Evolutionary conservation across 2,888 invertebrate species (phyloP).

Genomic region (Papilio protenor): DNA sequence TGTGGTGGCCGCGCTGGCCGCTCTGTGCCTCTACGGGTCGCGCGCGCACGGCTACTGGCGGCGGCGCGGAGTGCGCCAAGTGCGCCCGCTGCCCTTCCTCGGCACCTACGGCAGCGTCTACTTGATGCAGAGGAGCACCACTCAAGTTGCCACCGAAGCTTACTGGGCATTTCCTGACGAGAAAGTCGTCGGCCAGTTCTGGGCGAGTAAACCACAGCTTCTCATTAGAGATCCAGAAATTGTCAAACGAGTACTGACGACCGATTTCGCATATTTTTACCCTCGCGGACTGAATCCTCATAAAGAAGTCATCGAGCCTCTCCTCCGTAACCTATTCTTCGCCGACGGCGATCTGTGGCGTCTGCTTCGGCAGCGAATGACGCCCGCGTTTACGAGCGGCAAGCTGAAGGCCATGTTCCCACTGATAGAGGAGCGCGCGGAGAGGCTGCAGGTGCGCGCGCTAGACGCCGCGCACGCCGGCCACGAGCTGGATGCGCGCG

Average conservation of each 20-base stretch:
- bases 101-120: constrained; percentile 44
- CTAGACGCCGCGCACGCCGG: background rate
- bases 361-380: constrained; percentile 67
- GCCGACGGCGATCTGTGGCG: constrained; percentile 72
- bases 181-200: constrained; percentile 57
- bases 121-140: constrained; percentile 43
- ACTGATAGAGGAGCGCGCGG: constrained; percentile 60
- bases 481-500: constrained; percentile 47
- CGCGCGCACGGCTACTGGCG: constrained; percentile 46
- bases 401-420: constrained; percentile 72
- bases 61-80: constrained; percentile 45
- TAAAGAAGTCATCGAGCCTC: constrained; percentile 59
- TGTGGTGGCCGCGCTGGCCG: background rate
- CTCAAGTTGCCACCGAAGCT: constrained; percentile 43
- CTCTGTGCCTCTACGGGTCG: constrained; percentile 1
- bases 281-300: constrained; percentile 59
- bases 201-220: constrained; percentile 26
- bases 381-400: constrained; percentile 68
- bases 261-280: constrained; percentile 61
- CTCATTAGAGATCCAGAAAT: constrained; percentile 64
- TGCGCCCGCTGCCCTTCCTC: constrained; percentile 46
- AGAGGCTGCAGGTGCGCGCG: constrained; percentile 13
- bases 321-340: constrained; percentile 65
- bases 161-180: constrained; percentile 56
- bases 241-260: constrained; percentile 57